phyloP scores from a whole-genome alignment of 1,140 invertebrate genomes.

The Bombus haemorrhoidalis region DNA sequence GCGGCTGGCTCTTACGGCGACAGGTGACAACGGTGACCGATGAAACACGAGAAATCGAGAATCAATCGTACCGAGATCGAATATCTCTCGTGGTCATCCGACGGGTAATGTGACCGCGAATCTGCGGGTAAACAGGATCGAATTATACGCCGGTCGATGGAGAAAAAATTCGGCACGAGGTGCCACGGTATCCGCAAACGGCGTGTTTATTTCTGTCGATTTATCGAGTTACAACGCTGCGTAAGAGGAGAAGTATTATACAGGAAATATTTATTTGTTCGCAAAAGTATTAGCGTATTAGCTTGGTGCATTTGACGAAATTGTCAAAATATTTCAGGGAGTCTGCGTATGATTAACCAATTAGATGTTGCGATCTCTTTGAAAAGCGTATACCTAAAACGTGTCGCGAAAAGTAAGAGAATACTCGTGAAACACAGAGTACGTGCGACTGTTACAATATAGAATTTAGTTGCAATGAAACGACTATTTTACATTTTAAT shows the following conservation, averaged over 20 bases:
- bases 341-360: too few relatives aligned
- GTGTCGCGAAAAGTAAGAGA: too few relatives aligned
- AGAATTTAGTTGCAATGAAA: too few relatives aligned
- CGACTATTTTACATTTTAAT: too few relatives aligned
- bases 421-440: too few relatives aligned
- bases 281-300: too few relatives aligned
- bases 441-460: too few relatives aligned
- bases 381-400: too few relatives aligned
- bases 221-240: conserved; percentile 25
- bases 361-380: too few relatives aligned
- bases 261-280: too few relatives aligned
- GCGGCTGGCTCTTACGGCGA: not conserved
- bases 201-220: conserved; percentile 36
- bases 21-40: not conserved
- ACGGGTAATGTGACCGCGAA: conserved; percentile 34
- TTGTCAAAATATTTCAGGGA: too few relatives aligned
- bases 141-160: conserved; percentile 42
- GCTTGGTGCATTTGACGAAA: too few relatives aligned
- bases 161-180: conserved; percentile 38
- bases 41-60: conserved; percentile 61
- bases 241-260: not conserved
- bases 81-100: conserved; percentile 45
- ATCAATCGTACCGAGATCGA: conserved; percentile 48
- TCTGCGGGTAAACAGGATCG: conserved; percentile 62
- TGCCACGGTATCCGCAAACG: not conserved